Evolutionary conservation across 2,113 vertebrate genomes (phyloP).

Genomic region (Dicerorhinus sumatrensis): DNA sequence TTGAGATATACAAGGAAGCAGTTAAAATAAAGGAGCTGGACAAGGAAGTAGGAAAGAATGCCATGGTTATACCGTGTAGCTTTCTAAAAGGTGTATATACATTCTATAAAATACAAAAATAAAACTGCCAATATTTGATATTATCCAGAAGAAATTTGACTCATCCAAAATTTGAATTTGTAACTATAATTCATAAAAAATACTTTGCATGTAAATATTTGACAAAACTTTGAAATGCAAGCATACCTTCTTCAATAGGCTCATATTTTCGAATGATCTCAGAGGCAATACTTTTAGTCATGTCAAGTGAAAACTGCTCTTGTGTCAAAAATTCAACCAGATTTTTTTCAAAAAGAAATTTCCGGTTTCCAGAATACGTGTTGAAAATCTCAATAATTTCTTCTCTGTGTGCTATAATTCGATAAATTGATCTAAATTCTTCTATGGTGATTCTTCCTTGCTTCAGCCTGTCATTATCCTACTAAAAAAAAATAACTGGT

Average conservation of each 20-base stretch:
- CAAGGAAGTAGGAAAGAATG: neutral
- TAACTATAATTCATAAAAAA: neutral
- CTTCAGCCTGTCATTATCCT: slow-evolving; percentile 79
- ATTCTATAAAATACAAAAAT: neutral
- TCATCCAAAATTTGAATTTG: neutral
- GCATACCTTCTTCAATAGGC: slow-evolving; percentile 87
- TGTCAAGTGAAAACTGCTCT: slow-evolving; percentile 79
- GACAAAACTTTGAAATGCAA: slow-evolving; percentile 41
- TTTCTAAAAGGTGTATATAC: neutral
- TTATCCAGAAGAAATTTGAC: neutral
- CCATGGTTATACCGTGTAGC: neutral
- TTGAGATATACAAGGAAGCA: neutral
- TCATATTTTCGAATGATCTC: slow-evolving; percentile 87
- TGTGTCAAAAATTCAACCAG: slow-evolving; percentile 83
- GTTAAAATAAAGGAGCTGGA: neutral
- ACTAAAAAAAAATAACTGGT: slow-evolving; percentile 77
- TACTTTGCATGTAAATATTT: neutral
- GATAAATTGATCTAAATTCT: slow-evolving; percentile 87
- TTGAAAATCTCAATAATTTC: slow-evolving; percentile 86
- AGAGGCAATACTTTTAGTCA: neutral
- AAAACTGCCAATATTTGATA: neutral
- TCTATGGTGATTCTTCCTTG: slow-evolving; percentile 82
- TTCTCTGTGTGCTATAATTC: slow-evolving; percentile 81
- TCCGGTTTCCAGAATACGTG: slow-evolving; percentile 75
- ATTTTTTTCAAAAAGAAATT: slow-evolving; percentile 65